These are phyloP conservation scores for Rhinella marina DNA, from an alignment of 2,797 vertebrate genomes.

Conservation along the genomic window DNA sequence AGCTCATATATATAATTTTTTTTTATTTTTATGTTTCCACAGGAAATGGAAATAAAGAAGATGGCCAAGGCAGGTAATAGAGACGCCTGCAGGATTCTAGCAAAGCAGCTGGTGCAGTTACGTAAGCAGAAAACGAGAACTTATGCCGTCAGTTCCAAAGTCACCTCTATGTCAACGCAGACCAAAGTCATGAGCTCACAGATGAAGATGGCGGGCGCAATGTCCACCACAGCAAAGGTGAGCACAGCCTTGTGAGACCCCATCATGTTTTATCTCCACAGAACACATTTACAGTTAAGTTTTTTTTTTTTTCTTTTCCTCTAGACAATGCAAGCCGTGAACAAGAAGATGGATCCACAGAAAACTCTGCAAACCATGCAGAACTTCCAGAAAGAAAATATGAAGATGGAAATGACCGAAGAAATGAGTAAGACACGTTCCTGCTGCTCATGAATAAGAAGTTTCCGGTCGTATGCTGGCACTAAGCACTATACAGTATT, in stretches of 20 bases:
- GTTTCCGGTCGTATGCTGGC: background rate
- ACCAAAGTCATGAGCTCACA: constrained; percentile 98
- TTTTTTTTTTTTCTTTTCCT: constrained; percentile 50
- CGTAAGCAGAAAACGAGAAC: constrained; percentile 95
- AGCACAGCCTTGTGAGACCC: background rate
- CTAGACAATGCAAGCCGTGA: constrained; percentile 96
- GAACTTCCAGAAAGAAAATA: constrained; percentile 98
- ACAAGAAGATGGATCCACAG: constrained; percentile 98
- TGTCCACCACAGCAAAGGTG: constrained; percentile 95
- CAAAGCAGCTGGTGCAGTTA: constrained; percentile 94
- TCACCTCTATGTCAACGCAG: constrained; percentile 96
- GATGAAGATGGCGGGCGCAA: constrained; percentile 99
- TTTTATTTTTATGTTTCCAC: too few relatives aligned
- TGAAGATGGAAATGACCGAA: constrained; percentile 99
- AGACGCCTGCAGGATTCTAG: constrained; percentile 93
- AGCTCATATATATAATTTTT: too few relatives aligned
- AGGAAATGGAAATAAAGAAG: constrained; percentile 99
- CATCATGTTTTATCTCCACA: background rate
- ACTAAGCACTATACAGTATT: background rate
- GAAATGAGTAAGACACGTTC: constrained; percentile 88
- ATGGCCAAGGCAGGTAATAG: constrained; percentile 97
- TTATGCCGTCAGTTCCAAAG: constrained; percentile 96
- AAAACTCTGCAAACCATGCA: constrained; percentile 98
- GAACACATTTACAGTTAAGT: background rate
- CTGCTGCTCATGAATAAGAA: background rate